phyloP scores from a whole-genome alignment of 2,113 vertebrate genomes.

The Cairina moschata region DNA sequence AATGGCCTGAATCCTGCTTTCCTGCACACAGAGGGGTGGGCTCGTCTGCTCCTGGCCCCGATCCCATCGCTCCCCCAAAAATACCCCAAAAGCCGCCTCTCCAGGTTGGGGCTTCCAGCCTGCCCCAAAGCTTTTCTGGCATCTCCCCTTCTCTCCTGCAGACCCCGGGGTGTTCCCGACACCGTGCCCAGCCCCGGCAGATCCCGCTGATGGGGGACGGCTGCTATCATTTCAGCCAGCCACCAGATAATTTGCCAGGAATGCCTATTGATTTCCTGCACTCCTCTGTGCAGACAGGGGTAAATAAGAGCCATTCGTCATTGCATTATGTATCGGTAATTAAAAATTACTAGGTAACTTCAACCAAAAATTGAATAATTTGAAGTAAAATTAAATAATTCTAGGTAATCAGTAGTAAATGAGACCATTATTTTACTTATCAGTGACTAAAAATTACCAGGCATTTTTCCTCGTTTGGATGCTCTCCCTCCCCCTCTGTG shows the following conservation, averaged over 20 bases:
- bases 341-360: constrained; percentile 75
- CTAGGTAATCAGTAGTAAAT: constrained; percentile 60
- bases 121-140: neutral
- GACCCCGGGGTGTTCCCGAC: too few relatives aligned
- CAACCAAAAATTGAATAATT: constrained; percentile 66
- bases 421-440: constrained; percentile 70
- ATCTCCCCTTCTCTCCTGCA: neutral
- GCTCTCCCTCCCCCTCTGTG: constrained; percentile 30
- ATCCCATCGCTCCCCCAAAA: neutral
- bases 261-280: constrained; percentile 65
- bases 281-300: constrained; percentile 53
- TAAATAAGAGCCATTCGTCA: constrained; percentile 72
- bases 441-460: constrained; percentile 70
- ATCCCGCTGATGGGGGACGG: constrained; percentile 3
- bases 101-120: accelerated
- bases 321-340: constrained; percentile 61
- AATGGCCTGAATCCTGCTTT: neutral
- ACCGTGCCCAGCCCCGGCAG: accelerated
- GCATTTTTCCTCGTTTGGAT: constrained; percentile 46
- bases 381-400: constrained; percentile 67
- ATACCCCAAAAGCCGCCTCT: neutral
- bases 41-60: neutral
- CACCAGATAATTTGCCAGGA: constrained; percentile 43
- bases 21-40: neutral
- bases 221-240: constrained; percentile 37